Base-by-base conservation (phyloP, 2,113 vertebrate species). In the Rhegmatorhina hoffmannsi region DNA sequence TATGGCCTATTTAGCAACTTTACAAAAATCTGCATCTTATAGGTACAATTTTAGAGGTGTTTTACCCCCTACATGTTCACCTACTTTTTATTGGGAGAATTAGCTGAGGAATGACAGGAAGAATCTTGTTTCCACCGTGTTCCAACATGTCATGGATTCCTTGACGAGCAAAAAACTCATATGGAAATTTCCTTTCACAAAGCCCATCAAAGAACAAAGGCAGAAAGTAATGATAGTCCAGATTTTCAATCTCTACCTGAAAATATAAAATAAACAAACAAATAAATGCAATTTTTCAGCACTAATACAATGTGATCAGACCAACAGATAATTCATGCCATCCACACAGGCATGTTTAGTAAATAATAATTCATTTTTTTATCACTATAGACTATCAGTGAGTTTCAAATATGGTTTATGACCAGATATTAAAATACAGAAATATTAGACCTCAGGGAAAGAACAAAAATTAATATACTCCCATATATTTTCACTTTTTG, bases 201-300 rank as follows among this genome's bases (percentile, higher is more conserved):
- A 99, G 98, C 11, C 99, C 99, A 24, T 99, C 98, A 85, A 99
- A 99, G 95, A 99, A 99, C 92, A 99, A 98, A 25, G 99, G 99
- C 94, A 99, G 98, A 95, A 98, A 99, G 95, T 98, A 98, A 89
- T 98, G 98, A 94, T 99, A 99, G 95, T 99, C 99, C 97, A 99
- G 96, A 46, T 98, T 98, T 93, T 99, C 99, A 34, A 99, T 98
- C 87, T 99, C 98, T 67, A 98, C 98, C 99, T 99, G 95, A 63
- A 97, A 97, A 95, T 25, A 86, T 17, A 97, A 89, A 90, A 82
- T 75, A 85, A 74, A 93, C 15, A 95, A 58, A 92, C 1, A 93
- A 31, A 58, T 15, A 50, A 44, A 91, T 85, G 49, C 24, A 53
- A 60, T 47, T 46, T 47, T 70, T 31, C 7, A 52, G 8, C 67